Conservation (phyloP, 2,797 vertebrate genomes). For the Anabas testudineus region DNA sequence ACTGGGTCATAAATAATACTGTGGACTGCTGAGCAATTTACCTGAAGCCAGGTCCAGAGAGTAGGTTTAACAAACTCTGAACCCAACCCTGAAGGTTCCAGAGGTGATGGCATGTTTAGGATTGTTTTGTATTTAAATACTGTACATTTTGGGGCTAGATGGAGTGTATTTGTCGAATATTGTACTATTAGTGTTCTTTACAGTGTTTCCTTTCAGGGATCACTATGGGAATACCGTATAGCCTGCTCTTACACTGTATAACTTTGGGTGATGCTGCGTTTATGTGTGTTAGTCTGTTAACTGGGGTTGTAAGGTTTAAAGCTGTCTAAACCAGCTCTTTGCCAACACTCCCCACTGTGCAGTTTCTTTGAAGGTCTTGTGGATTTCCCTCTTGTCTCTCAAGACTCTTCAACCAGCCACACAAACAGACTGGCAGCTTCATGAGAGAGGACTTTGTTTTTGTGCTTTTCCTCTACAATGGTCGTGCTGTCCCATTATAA, state of each 20-base stretch:
- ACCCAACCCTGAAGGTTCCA: no score
- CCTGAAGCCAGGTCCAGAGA: no score
- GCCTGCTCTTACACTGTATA: not conserved
- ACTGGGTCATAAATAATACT: not conserved
- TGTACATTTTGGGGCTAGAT: no score
- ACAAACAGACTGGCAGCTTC: constrained; percentile 62
- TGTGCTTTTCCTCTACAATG: constrained; percentile 38
- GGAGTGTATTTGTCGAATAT: no score
- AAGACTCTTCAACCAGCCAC: constrained; percentile 62
- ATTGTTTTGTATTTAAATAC: no score
- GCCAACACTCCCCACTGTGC: constrained; percentile 69
- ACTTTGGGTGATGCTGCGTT: constrained; percentile 29
- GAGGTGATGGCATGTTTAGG: no score
- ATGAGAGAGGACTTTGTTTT: constrained; percentile 70
- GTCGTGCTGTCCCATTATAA: constrained; percentile 34
- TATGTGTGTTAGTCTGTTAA: constrained; percentile 48
- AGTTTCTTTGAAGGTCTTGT: constrained; percentile 76
- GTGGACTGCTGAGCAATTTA: not conserved
- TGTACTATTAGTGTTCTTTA: no score
- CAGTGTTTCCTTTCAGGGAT: not conserved
- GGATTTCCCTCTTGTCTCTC: constrained; percentile 74
- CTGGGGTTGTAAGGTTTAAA: constrained; percentile 63
- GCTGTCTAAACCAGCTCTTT: constrained; percentile 75
- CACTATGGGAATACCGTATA: not conserved
- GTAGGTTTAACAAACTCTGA: no score